Base-by-base conservation (phyloP, 2,888 invertebrate genomes). In the Lysandra coridon region DNA sequence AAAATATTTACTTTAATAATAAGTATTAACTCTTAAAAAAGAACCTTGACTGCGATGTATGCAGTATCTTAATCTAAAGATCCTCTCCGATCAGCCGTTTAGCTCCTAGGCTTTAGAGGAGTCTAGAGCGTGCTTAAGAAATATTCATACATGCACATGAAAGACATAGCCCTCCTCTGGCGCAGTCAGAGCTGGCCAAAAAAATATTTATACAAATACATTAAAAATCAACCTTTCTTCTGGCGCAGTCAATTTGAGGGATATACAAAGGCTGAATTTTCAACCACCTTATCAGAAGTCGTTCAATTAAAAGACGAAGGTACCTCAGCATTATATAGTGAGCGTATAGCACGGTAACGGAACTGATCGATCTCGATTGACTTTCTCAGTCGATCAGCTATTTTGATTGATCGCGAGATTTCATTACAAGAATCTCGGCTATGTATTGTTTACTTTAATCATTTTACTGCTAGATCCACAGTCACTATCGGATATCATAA, bases 1-100 rank as follows among this genome's bases (percentile, higher is more conserved):
- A 90, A 73, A 62, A 62, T 23, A 77, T 37, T 82, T 82, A 84
- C 81, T 84, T 84, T 82, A 81, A 81, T 80, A 80, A 57, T 44
- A 44, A 44, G 44, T 5, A 40, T 5, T 40, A 7, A 44, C 7
- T 1, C 7, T 44, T 1, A 44, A 6, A 75, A 30, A 17, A 64
- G 1, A 60, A n/a, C n/a, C n/a, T n/a, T n/a, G 6, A 60, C 60
- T n/a, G 17, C 60, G 60, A 60, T 60, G 14, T n/a, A n/a, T 6
- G 60, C 60, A 12, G n/a, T 60, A 10, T n/a, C n/a, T 60, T 2
- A 44, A 44, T 49, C 49, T 49, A 12, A 49, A 49, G 49, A 49
- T 49, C 10, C 10, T 10, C 10, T 57, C 17, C 53, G 53, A 53
- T 12, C 12, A 53, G 53, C 53, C 53, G 14, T 53, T 53, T 53